These are phyloP conservation scores for Marmota flaviventris DNA, from an alignment of 2,113 vertebrate genomes.

Conservation along the genomic window DNA sequence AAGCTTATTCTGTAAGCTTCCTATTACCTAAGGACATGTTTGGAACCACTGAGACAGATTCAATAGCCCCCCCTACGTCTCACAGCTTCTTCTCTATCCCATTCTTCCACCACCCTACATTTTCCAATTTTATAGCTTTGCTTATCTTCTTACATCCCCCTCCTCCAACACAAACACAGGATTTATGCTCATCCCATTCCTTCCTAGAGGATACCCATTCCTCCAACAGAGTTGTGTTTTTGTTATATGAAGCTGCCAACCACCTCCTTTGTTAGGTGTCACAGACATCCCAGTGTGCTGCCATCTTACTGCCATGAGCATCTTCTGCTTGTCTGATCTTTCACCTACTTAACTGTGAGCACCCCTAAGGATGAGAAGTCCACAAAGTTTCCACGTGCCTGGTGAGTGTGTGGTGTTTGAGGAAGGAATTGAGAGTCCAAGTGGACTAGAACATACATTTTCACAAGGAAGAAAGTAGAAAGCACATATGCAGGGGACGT, in stretches of 20 bases:
- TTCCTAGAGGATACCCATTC: neutral
- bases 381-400: neutral
- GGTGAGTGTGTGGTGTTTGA: neutral
- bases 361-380: neutral
- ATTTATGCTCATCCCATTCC: no score
- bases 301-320: neutral
- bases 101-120: neutral
- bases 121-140: neutral
- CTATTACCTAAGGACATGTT: neutral
- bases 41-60: neutral
- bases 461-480: neutral
- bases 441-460: neutral
- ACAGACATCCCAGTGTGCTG: no score
- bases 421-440: neutral
- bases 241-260: neutral
- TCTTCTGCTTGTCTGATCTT: neutral
- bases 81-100: accelerated
- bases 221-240: neutral
- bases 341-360: neutral
- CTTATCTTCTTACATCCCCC: no score
- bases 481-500: neutral
- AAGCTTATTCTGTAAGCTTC: neutral
- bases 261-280: neutral
- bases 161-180: no score
- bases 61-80: neutral